phyloP scores from a whole-genome alignment of 2,113 vertebrate genomes.

The Cyrtonyx montezumae region DNA sequence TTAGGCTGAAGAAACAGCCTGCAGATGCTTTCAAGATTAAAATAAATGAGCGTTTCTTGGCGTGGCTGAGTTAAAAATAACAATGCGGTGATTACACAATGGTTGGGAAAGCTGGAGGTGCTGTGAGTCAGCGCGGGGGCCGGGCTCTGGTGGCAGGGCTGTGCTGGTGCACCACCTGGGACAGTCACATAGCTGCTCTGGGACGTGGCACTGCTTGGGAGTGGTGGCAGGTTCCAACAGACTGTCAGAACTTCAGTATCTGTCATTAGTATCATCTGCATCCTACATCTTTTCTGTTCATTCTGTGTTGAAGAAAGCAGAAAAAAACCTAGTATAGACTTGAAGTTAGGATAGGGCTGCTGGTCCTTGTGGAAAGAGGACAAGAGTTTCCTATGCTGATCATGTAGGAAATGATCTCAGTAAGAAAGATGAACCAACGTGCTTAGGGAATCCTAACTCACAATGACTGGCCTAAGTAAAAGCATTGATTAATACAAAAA shows the following conservation, averaged over 20 bases:
- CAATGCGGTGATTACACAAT: not conserved
- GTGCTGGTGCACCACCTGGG: not conserved
- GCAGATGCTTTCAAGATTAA: not conserved
- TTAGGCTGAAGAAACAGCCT: not conserved
- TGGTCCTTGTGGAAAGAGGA: not conserved
- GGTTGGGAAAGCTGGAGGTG: not conserved
- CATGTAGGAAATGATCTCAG: not conserved
- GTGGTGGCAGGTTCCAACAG: not conserved
- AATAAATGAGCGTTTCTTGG: not conserved
- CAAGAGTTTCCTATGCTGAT: not conserved
- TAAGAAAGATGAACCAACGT: not conserved
- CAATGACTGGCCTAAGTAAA: not conserved
- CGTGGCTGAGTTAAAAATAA: not conserved
- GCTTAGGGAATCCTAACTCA: not conserved
- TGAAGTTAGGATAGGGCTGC: not conserved
- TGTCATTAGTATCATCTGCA: not conserved
- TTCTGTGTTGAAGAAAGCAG: fast-evolving
- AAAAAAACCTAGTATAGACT: too few relatives aligned
- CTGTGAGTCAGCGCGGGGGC: not conserved
- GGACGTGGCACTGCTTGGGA: fast-evolving
- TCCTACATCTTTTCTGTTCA: not conserved
- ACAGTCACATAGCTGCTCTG: fast-evolving
- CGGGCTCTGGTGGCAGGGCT: fast-evolving
- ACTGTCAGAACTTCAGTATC: not conserved
- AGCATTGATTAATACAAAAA: not conserved